Base-by-base conservation (phyloP, 1,140 invertebrate species). In the Araneus ventricosus region DNA sequence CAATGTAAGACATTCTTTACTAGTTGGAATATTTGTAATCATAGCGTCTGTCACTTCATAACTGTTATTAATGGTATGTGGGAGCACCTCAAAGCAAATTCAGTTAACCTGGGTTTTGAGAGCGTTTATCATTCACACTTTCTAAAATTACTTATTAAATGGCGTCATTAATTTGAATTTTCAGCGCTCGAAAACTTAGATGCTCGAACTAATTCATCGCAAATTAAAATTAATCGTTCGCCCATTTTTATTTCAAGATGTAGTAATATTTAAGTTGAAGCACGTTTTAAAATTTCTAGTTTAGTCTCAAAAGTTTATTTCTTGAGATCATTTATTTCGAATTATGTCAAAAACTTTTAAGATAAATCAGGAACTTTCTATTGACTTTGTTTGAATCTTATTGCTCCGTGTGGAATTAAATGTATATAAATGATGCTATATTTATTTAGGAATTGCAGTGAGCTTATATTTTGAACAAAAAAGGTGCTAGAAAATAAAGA, bases 121-220 rank as follows among this genome's bases (percentile, higher is more conserved):
- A 67, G 10, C 59, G 24, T 88, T 88, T 88, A 41, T 88, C 86
- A 88, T 70, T 88, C 37, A 61, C 86, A 37, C 30, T 59, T 88
- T 24, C 37, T 8, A 27, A 75, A 70, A 67, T 37, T 27, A 70
- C 59, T n/a, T 22, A 34, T 41, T 67, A 67, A 88, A 70, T 63
- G 61, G 20, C 24, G 22, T 67, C 86, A 88, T 88, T 88, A 39
- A 88, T 88, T 61, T 67, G 24, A 39, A 86, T 86, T 57, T 86
- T 86, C 84, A 88, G 34, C 41, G 39, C 41, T 3, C 39, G 17
- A 52, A 82, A 52, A 82, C 70, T 4, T 7, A 30, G 39, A 10
- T 14, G 80, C 22, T 5, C 22, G 37, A 52, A 27, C 80, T 82
- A 82, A 82, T 82, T 39, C 80, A 24, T 4, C 39, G 20, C 80